Evolutionary conservation across 1,140 invertebrate species (phyloP), one percentile per base, ranked within the genome.

Genomic region (Notospermus geniculatus): DNA sequence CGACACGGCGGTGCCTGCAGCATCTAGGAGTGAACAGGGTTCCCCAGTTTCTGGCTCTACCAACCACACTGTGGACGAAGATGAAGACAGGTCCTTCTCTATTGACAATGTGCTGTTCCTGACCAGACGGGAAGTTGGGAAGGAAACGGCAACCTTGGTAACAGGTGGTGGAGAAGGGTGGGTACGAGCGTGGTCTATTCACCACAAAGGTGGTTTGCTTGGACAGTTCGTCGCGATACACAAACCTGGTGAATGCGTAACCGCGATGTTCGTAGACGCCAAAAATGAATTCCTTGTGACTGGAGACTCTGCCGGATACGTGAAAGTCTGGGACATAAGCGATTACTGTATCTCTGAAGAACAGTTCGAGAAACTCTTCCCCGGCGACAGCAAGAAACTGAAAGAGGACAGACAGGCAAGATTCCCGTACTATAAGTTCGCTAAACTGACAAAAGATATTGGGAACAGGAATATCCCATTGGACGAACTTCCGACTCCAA

Each of bases 211-310:
- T 0, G 72, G 71, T 23, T 66, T 78, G 9, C 55, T 71, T 9
- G 77, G 71, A 27, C 76, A 78, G 68, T 80, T 79, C 65, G 69
- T 71, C 60, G 74, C 69, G 17, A 66, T 70, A 4, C 89, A 91
- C 73, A 82, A 82, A 30, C 59, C 69, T 5, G 72, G 71, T 0
- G 71, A 76, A 46, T 70, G 66, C 39, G 67, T 78, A 0, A 56
- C 66, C 36, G 65, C 72, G 15, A 71, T 78, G 53, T 59, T 61
- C 15, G 67, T 66, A 15, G 76, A 79, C 62, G 43, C 52, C 15
- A 29, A 72, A 1, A 73, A 78, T 28, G 28, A 73, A 23, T 73
- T 62, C 45, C 64, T 81, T 1, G 61, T 80, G 54, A 78, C 76
- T 4, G 76, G 67, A 9, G 79, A 81, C 56, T 74, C 74, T 2